Evolutionary conservation across 2,113 vertebrate species (phyloP), one percentile per base, ranked within the genome.

Genomic region (Jacana jacana): DNA sequence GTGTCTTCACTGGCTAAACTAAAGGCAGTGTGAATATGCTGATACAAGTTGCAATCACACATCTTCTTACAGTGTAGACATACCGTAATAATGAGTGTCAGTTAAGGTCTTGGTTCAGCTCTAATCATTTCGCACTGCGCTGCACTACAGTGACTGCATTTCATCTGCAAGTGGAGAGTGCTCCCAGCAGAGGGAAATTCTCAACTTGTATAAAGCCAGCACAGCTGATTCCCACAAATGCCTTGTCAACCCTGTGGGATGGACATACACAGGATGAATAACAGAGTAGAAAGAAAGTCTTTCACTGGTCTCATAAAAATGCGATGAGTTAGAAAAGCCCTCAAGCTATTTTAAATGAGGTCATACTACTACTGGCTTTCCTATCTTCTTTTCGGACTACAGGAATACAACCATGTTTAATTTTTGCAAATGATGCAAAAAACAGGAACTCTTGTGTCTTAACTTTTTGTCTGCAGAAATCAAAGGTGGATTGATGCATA

Each of bases 111-210:
- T 77, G 86, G 88, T 95, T 96, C 79, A 84, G 55, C 82, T 91
- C 82, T 95, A 91, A 95, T 96, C 92, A 95, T 93, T 96, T 96
- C 68, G 65, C 77, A 54, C 73, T 86, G 76, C 76, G 93, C 72
- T 89, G 86, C 55, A 86, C 80, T 75, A 64, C 79, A 86, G 65
- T 23, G 4, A 92, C 85, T 72, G 73, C 40, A 82, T 94, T 95
- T 96, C 81, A 91, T 93, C 93, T 91, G 65, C 77, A 90, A 84
- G 61, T 30, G 68, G 76, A 90, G 85, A 92, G 44, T 86, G 60
- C 69, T 94, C 72, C 55, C 90, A 96, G 80, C 69, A 92, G 80
- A 96, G 86, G 88, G 61, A 95, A 96, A 57, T 80, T 96, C 71
- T 92, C 76, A 51, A 7, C 79, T 77, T 80, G 40, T 68, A 78